Evolutionary conservation across 2,113 vertebrate species (phyloP).

Genomic region (Ceyx margarethae): DNA sequence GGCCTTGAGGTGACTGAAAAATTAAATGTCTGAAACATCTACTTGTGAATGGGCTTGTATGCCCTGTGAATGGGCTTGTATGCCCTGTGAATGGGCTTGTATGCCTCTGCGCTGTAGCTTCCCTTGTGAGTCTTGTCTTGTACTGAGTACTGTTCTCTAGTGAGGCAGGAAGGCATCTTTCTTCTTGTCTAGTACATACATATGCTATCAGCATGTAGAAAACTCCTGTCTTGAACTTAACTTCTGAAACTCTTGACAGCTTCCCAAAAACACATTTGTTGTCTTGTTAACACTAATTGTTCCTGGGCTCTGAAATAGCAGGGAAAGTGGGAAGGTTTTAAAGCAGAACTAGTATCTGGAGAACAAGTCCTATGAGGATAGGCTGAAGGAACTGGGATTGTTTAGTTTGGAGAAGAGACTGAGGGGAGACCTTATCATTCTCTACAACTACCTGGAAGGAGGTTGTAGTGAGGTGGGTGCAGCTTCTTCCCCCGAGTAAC

Average conservation of each 20-base stretch:
- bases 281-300: not conserved
- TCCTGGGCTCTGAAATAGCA: not conserved
- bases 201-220: not conserved
- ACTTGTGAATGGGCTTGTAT: not conserved
- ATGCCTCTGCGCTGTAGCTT: not conserved
- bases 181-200: not conserved
- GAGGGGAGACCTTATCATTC: too few species aligned
- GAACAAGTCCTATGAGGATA: too few species aligned
- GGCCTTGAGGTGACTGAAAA: not conserved
- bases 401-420: too few species aligned
- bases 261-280: not conserved
- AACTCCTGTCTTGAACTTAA: not conserved
- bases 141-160: not conserved
- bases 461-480: too few species aligned
- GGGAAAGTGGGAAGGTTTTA: not conserved
- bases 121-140: not conserved
- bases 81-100: not conserved
- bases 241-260: not conserved
- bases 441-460: too few species aligned
- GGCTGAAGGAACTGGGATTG: too few species aligned
- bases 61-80: not conserved
- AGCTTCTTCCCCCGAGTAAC: too few species aligned
- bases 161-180: not conserved
- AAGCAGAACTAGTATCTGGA: not conserved
- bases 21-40: not conserved